phyloP scores from a whole-genome alignment of 1,140 invertebrate species.

The Zaprionus ghesquierei region DNA sequence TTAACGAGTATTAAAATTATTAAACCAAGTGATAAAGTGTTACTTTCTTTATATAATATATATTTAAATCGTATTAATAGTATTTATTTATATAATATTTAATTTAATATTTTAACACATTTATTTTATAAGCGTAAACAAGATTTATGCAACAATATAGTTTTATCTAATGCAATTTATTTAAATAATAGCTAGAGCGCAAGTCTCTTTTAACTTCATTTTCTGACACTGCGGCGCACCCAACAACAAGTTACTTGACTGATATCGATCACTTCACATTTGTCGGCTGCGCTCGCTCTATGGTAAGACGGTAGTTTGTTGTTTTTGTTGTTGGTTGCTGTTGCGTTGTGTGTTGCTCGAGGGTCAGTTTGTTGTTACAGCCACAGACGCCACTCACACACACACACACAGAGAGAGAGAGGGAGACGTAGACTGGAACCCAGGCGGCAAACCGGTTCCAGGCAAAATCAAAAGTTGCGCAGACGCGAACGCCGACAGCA shows the following conservation, averaged over 20 bases:
- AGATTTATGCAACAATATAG: too few species aligned
- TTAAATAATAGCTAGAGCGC: too few species aligned
- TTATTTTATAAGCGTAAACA: too few species aligned
- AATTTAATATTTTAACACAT: too few species aligned
- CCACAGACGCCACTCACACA: neutral
- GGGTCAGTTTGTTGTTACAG: neutral
- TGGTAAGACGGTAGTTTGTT: too few species aligned
- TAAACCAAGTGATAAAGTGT: too few species aligned
- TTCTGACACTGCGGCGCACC: neutral
- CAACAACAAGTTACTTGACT: neutral
- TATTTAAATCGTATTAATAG: too few species aligned
- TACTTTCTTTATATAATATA: too few species aligned
- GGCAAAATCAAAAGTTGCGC: constrained; percentile 81
- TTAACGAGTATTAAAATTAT: too few species aligned
- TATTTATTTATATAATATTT: too few species aligned
- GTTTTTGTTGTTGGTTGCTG: neutral
- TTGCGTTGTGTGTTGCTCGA: neutral
- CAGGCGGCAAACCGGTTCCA: constrained; percentile 62
- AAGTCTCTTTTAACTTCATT: neutral
- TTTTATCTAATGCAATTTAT: too few species aligned
- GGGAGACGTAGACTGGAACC: neutral
- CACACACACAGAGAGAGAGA: neutral
- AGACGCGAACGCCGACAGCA: constrained; percentile 46
- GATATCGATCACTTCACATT: neutral
- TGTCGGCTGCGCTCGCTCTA: neutral